These are phyloP conservation scores for Strigamia maritima DNA, from an alignment of 2,888 invertebrate species.

Conservation along the genomic window DNA sequence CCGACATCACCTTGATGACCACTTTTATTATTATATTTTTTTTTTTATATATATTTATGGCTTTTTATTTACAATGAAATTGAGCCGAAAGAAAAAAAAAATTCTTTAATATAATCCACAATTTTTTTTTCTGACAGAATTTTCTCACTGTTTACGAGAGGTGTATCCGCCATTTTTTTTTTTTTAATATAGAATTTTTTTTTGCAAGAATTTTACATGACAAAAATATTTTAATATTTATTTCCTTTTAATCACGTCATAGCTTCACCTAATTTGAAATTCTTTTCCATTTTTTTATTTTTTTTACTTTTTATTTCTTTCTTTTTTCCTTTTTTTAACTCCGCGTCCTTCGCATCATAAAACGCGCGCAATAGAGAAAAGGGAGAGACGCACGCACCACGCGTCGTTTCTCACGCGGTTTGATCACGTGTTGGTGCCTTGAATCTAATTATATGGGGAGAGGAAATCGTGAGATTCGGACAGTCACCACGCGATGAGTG, in stretches of 20 bases:
- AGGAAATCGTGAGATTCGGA: slow-evolving; percentile 23
- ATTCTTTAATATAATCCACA: neutral
- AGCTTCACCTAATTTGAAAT: slow-evolving; percentile 12
- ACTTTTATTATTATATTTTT: neutral
- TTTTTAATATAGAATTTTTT: neutral
- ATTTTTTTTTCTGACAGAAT: neutral
- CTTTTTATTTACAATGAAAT: neutral
- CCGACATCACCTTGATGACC: slow-evolving; percentile 18
- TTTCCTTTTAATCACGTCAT: slow-evolving; percentile 16
- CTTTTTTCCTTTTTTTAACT: neutral
- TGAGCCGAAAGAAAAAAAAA: neutral
- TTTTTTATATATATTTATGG: neutral
- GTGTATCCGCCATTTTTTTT: neutral
- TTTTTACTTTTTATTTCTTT: neutral
- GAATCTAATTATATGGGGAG: slow-evolving; percentile 1
- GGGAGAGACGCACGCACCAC: slow-evolving; percentile 9
- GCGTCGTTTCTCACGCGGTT: slow-evolving; percentile 30
- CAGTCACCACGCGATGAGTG: slow-evolving; percentile 34
- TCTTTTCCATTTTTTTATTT: neutral
- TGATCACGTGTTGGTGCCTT: slow-evolving; percentile 24
- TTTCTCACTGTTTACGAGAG: neutral
- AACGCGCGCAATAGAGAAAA: neutral
- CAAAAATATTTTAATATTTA: slow-evolving; percentile 5
- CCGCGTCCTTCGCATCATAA: slow-evolving; percentile 1
- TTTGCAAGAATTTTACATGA: neutral